Conservation (phyloP, 2,797 vertebrate genomes). For the Chiloscyllium punctatum region DNA sequence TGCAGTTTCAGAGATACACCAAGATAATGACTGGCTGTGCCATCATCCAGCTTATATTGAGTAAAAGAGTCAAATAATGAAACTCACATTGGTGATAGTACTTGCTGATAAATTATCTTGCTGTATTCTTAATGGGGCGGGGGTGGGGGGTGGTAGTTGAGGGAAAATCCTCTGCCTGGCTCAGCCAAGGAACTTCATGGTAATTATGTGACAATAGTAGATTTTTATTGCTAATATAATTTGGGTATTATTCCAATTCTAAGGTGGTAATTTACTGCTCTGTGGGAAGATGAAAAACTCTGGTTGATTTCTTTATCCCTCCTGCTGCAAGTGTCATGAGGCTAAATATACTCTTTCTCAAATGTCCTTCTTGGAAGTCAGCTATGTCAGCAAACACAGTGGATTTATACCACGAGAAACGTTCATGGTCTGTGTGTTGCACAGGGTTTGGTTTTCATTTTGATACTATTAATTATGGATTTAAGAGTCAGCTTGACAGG, state of each 20-base stretch:
- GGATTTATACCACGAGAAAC: not conserved
- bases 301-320: not conserved
- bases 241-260: not conserved
- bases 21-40: not conserved
- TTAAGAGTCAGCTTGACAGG: too few species aligned
- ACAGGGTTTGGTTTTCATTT: too few species aligned
- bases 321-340: not conserved
- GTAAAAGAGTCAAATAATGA: not conserved
- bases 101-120: not conserved
- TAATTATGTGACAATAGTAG: not conserved
- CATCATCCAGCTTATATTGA: not conserved
- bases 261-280: not conserved
- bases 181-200: not conserved
- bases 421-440: not conserved
- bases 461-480: too few species aligned
- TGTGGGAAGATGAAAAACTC: too few species aligned
- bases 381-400: not conserved
- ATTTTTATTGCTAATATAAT: not conserved
- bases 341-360: not conserved
- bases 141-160: not conserved
- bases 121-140: not conserved
- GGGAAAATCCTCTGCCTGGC: not conserved
- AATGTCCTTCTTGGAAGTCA: not conserved
- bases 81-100: not conserved
- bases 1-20: conserved; percentile 32